Evolutionary conservation across 92 coral and sea anemone species (phyloP).

Genomic region (Siderastrea siderea): DNA sequence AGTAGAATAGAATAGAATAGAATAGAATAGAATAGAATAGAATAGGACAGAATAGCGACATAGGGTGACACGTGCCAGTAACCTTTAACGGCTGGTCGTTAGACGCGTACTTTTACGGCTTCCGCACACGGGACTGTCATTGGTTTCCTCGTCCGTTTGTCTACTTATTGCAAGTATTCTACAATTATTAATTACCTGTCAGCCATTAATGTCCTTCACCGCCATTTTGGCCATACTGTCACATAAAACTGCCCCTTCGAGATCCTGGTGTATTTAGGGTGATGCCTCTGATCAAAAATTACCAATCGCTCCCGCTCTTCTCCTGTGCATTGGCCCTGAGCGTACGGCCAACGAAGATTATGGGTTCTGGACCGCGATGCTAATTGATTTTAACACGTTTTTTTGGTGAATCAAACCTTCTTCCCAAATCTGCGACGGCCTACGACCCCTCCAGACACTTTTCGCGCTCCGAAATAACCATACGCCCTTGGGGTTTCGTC

Average conservation of each 20-base stretch:
- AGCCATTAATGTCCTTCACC: constrained; percentile 12
- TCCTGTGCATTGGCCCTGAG: neutral
- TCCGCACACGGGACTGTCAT: neutral
- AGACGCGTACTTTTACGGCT: neutral
- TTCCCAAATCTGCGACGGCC: neutral
- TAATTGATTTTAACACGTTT: constrained; percentile 4
- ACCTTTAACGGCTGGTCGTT: too few relatives aligned
- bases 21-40: too few relatives aligned
- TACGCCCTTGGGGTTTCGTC: constrained; percentile 1
- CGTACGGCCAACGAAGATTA: neutral
- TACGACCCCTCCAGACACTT: neutral
- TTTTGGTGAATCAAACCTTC: constrained; percentile 9
- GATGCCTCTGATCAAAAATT: neutral
- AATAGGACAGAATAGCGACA: too few relatives aligned
- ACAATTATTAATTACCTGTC: neutral
- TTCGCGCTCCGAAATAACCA: neutral
- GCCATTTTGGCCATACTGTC: neutral
- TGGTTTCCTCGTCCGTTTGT: constrained; percentile 21
- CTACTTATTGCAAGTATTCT: constrained; percentile 12
- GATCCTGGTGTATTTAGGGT: neutral
- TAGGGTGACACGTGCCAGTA: too few relatives aligned
- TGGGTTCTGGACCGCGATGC: constrained; percentile 6
- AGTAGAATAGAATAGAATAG: too few relatives aligned
- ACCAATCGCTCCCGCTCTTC: neutral
- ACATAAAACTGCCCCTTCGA: too few relatives aligned